A percentile compares a stretch with the other conserved stretches of the same genome.
phyloP scores from a whole-genome alignment of 1,140 invertebrate genomes.

The Drosophila miranda region DNA sequence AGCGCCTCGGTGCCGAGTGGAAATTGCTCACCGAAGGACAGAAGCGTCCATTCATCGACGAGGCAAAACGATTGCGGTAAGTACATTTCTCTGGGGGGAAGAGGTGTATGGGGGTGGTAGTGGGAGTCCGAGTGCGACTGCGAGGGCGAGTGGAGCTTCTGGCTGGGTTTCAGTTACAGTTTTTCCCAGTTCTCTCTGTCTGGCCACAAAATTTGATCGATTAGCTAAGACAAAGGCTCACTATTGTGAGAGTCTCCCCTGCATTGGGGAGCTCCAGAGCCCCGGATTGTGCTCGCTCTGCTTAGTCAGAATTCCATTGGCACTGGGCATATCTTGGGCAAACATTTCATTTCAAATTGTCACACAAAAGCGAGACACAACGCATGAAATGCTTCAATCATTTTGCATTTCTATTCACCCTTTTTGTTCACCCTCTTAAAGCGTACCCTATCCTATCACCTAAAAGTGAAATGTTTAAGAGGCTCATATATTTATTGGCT shows the following conservation, averaged over 20 bases:
- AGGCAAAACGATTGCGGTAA: slow-evolving; percentile 96
- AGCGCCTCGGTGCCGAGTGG: slow-evolving; percentile 94
- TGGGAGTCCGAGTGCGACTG: slow-evolving; percentile 9
- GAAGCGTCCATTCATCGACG: slow-evolving; percentile 98
- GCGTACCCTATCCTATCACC: slow-evolving; percentile 6
- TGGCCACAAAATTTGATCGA: slow-evolving; percentile 76
- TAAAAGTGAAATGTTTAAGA: too few relatives aligned
- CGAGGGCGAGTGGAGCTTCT: slow-evolving; percentile 14
- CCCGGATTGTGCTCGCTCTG: slow-evolving; percentile 30
- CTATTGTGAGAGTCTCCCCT: slow-evolving; percentile 59
- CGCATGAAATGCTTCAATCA: slow-evolving; percentile 44
- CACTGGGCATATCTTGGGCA: slow-evolving; percentile 65
- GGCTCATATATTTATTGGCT: too few relatives aligned
- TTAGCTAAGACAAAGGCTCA: slow-evolving; percentile 76
- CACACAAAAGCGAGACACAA: slow-evolving; percentile 40
- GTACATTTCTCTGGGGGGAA: slow-evolving; percentile 78
- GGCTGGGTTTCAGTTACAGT: slow-evolving; percentile 44
- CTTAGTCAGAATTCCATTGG: slow-evolving; percentile 50
- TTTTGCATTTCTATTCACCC: slow-evolving; percentile 35
- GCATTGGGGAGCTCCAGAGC: slow-evolving; percentile 37
- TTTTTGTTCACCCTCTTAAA: slow-evolving; percentile 4
- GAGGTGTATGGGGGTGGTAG: background rate
- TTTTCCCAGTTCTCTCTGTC: slow-evolving; percentile 41
- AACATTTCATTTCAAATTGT: slow-evolving; percentile 62
- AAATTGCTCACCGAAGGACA: slow-evolving; percentile 93